Percentiles rank a stretch among this genome's conserved stretches.
Conservation (phyloP, 1,140 invertebrate species). For the Akabosia matsudoensis region DNA sequence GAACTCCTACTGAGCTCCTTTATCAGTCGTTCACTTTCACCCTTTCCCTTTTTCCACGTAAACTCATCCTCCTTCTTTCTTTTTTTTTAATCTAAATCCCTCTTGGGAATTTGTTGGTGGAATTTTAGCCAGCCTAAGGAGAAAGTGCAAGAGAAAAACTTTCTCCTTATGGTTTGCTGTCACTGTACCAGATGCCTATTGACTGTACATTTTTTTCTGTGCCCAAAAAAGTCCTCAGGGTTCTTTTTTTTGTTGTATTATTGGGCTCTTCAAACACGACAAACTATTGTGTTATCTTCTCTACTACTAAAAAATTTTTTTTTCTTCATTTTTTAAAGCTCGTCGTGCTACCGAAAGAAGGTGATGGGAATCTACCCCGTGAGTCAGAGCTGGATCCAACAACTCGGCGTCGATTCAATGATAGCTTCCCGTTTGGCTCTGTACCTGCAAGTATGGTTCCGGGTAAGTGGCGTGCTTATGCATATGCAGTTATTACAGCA, state of each 20-base stretch:
- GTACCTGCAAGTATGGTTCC: conserved; percentile 16
- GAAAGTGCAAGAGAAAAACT: background rate
- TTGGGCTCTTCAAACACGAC: no score
- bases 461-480: no score
- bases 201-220: no score
- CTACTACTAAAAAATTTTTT: no score
- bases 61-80: background rate
- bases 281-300: no score
- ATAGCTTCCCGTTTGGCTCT: conserved; percentile 16
- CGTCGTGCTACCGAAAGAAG: conserved; percentile 1
- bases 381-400: conserved; percentile 25
- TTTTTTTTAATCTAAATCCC: background rate
- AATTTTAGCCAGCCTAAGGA: background rate
- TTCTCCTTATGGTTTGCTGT: background rate
- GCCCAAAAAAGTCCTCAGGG: no score
- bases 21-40: background rate
- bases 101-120: background rate
- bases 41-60: background rate
- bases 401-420: conserved; percentile 35
- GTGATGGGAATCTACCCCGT: conserved; percentile 18
- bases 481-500: no score
- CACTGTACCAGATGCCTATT: no score
- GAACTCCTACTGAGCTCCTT: background rate
- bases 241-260: no score
- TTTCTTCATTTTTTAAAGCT: conserved; percentile 4